Evolutionary conservation across 2,888 invertebrate species (phyloP).

Genomic region (Heliconius ismenius): DNA sequence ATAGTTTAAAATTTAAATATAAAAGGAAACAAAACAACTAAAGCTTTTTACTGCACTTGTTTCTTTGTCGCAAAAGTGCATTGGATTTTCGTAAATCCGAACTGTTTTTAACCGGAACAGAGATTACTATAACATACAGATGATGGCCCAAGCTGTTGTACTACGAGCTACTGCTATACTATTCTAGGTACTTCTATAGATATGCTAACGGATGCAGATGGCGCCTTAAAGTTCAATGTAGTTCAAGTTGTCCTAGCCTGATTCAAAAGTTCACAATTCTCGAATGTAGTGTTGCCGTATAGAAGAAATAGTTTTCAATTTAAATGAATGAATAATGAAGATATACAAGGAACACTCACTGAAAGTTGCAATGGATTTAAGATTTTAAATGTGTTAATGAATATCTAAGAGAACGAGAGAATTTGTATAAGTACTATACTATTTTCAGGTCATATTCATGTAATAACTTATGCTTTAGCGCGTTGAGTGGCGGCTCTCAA

Average conservation of each 20-base stretch:
- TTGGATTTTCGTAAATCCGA: conserved; percentile 17
- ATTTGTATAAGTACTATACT: not conserved
- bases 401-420: not conserved
- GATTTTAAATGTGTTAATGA: not conserved
- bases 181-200: not conserved
- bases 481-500: too few relatives aligned
- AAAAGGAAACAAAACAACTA: conserved; percentile 8
- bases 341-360: not conserved
- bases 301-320: conserved; percentile 19
- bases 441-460: not conserved
- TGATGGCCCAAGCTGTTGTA: conserved; percentile 13
- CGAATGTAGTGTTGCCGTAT: conserved; percentile 29
- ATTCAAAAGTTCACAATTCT: conserved; percentile 31
- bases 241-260: conserved; percentile 35
- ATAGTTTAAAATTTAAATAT: conserved; percentile 16
- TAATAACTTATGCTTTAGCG: too few relatives aligned
- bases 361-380: not conserved
- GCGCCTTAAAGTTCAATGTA: conserved; percentile 24
- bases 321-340: conserved; percentile 5
- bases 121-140: conserved; percentile 19
- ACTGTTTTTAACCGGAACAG: conserved; percentile 6
- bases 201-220: conserved; percentile 32
- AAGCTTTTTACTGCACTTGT: conserved; percentile 18
- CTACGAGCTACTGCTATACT: conserved; percentile 2
- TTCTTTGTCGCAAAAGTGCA: conserved; percentile 18